Percentiles rank a stretch among this genome's conserved stretches.
Evolutionary conservation across 2,888 invertebrate genomes (phyloP).

Genomic region (Andrena dorsata): DNA sequence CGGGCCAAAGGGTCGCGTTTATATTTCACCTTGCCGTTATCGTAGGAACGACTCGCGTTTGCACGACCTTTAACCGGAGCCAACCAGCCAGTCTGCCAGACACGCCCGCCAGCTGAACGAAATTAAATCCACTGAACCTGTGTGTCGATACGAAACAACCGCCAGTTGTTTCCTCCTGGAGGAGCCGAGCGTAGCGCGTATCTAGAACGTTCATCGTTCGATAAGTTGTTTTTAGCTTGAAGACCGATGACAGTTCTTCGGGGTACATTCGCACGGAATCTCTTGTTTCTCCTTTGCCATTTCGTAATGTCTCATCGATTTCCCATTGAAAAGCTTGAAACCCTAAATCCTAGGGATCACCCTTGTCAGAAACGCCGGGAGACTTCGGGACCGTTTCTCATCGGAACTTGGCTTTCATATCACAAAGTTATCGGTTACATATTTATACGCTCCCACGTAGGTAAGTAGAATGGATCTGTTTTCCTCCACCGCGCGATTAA

Average conservation of each 20-base stretch:
- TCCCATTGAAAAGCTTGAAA: not conserved
- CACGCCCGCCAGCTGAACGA: constrained; percentile 45
- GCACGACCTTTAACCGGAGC: constrained; percentile 27
- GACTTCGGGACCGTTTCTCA: not conserved
- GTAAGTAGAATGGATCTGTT: constrained; percentile 12
- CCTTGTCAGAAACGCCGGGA: not conserved
- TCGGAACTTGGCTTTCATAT: constrained; percentile 8
- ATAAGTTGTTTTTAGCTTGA: not conserved
- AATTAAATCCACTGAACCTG: constrained; percentile 50
- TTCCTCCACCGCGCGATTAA: constrained; percentile 19
- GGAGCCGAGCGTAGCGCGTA: not conserved
- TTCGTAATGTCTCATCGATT: not conserved
- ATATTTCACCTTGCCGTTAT: constrained; percentile 40
- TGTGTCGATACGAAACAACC: constrained; percentile 59
- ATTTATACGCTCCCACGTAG: constrained; percentile 6
- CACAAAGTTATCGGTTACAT: constrained; percentile 1
- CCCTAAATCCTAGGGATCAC: not conserved
- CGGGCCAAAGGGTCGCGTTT: constrained; percentile 26
- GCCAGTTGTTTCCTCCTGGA: constrained; percentile 37
- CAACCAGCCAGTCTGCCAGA: constrained; percentile 16
- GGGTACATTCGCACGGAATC: no score
- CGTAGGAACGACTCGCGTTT: constrained; percentile 24
- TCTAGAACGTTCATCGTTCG: constrained; percentile 14
- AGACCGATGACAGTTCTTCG: not conserved
- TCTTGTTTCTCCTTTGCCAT: no score